Conservation (phyloP, 2,888 invertebrate genomes). For the Troides helena region DNA sequence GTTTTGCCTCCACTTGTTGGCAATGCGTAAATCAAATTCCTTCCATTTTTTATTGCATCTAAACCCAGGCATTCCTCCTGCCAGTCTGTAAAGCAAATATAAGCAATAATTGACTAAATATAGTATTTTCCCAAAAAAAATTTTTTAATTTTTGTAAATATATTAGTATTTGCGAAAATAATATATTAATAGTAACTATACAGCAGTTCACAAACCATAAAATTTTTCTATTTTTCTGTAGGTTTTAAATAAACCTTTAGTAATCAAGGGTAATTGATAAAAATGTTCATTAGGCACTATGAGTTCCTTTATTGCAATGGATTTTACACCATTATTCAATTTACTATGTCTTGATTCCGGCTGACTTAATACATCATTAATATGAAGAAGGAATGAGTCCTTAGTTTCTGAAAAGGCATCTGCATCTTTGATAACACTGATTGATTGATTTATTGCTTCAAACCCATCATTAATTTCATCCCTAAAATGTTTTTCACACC, state of each 20-base stretch:
- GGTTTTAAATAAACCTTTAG: conserved; percentile 85
- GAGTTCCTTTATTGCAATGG: conserved; percentile 28
- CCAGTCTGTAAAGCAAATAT: conserved; percentile 85
- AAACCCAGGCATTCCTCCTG: conserved; percentile 94
- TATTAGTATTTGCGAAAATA: too few relatives aligned
- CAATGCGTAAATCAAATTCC: conserved; percentile 94
- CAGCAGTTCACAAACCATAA: conserved; percentile 83
- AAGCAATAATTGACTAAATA: not conserved
- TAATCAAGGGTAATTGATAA: conserved; percentile 88
- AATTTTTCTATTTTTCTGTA: conserved; percentile 89
- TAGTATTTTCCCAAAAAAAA: not conserved
- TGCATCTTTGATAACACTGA: conserved; percentile 59
- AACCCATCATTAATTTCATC: conserved; percentile 68
- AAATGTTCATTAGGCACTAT: conserved; percentile 67
- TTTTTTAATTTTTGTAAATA: too few relatives aligned
- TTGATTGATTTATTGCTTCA: conserved; percentile 75
- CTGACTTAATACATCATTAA: conserved; percentile 48
- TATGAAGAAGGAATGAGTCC: conserved; percentile 67
- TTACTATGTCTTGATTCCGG: conserved; percentile 1
- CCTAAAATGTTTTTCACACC: conserved; percentile 42
- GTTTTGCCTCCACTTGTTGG: conserved; percentile 99
- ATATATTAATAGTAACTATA: too few relatives aligned
- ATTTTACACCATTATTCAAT: conserved; percentile 1
- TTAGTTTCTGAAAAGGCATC: conserved; percentile 60
- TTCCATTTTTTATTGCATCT: conserved; percentile 84